These are phyloP conservation scores for Myotis davidii DNA, from an alignment of 2,113 vertebrate genomes.

Conservation along the genomic window DNA sequence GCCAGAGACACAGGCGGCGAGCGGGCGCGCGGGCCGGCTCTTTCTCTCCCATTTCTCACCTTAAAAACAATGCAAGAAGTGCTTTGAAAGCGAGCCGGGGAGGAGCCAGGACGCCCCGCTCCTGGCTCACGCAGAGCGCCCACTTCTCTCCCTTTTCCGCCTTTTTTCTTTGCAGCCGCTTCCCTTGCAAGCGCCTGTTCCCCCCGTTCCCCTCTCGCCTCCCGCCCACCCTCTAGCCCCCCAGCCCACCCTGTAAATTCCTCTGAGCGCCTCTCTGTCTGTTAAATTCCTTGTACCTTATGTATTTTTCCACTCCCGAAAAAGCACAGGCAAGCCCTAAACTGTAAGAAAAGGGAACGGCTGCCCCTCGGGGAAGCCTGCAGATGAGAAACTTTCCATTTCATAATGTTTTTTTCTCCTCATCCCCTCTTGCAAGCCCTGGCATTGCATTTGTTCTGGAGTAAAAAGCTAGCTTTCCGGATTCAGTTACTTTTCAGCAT, in stretches of 20 bases:
- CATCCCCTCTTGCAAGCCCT: not conserved
- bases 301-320: slow-evolving; percentile 63
- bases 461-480: slow-evolving; percentile 1
- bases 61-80: slow-evolving; percentile 50
- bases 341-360: not conserved
- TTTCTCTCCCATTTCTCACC: slow-evolving; percentile 53
- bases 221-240: not conserved
- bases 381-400: slow-evolving; percentile 67
- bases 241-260: not conserved
- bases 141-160: not conserved
- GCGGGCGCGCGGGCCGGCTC: slow-evolving; percentile 44
- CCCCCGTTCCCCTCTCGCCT: not conserved
- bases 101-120: not conserved
- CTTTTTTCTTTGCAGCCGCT: not conserved
- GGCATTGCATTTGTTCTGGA: not conserved
- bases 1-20: slow-evolving; percentile 71
- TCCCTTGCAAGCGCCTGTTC: not conserved
- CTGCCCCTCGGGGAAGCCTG: slow-evolving; percentile 27
- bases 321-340: slow-evolving; percentile 42
- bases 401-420: not conserved
- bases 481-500: not conserved
- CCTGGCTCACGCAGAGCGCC: not conserved
- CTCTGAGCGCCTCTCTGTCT: slow-evolving; percentile 52
- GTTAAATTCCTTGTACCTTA: slow-evolving; percentile 43
- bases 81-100: slow-evolving; percentile 57